Percentiles rank a stretch among this genome's conserved stretches.
Conservation (phyloP, 1,140 invertebrate species). For the Euschistus heros region DNA sequence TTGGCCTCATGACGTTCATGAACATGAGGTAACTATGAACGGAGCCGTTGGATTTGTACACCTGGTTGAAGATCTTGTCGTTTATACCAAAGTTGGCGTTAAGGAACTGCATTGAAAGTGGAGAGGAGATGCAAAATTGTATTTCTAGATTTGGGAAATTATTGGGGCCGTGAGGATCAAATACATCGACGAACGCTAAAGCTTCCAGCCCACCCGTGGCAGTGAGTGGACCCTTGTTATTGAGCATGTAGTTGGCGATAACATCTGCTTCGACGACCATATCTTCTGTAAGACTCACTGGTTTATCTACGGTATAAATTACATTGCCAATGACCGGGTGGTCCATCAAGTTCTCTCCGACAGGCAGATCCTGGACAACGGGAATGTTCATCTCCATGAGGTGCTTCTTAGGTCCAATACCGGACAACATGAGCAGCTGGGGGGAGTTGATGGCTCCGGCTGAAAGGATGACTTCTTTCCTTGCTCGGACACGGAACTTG, state of each 20-base stretch:
- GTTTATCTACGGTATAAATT: slow-evolving; percentile 32
- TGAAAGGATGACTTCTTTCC: slow-evolving; percentile 48
- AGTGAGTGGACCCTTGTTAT: slow-evolving; percentile 56
- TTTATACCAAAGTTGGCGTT: slow-evolving; percentile 45
- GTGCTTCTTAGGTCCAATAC: slow-evolving; percentile 56
- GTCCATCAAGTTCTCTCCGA: slow-evolving; percentile 71
- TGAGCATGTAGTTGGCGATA: slow-evolving; percentile 39
- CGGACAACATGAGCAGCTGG: slow-evolving; percentile 55
- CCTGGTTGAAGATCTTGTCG: slow-evolving; percentile 41
- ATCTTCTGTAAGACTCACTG: slow-evolving; percentile 19
- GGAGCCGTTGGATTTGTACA: slow-evolving; percentile 41
- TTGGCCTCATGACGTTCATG: slow-evolving; percentile 59
- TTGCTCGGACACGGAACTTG: slow-evolving; percentile 35
- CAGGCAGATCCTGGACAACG: slow-evolving; percentile 49
- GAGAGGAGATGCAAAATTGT: slow-evolving; percentile 46
- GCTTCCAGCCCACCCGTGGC: slow-evolving; percentile 72
- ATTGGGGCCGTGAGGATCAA: slow-evolving; percentile 46
- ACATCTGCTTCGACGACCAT: slow-evolving; percentile 28
- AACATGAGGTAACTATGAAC: slow-evolving; percentile 51
- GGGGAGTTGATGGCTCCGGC: slow-evolving; percentile 52
- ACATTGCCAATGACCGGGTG: slow-evolving; percentile 59
- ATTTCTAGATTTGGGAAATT: slow-evolving; percentile 66
- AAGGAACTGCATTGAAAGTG: slow-evolving; percentile 42
- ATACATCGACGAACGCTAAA: slow-evolving; percentile 59
- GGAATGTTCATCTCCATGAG: slow-evolving; percentile 54